Conservation (phyloP, 2,113 vertebrate genomes). For the Centropristis striata region DNA sequence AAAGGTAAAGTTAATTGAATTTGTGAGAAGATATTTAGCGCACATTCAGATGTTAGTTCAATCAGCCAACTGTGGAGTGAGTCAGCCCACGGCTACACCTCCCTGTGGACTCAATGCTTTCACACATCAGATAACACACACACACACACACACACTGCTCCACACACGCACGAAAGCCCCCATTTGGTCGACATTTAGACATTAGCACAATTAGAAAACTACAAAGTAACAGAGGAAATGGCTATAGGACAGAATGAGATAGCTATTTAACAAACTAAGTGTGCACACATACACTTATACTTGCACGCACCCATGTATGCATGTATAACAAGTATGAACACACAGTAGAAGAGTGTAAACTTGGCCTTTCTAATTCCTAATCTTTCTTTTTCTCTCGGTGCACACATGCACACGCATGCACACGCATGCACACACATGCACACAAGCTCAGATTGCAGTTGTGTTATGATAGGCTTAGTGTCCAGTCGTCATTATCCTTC, state of each 20-base stretch:
- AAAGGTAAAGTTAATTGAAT: constrained; percentile 82
- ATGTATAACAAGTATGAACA: background rate
- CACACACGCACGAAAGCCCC: constrained; percentile 1
- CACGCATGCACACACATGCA: constrained; percentile 11
- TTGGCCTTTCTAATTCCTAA: background rate
- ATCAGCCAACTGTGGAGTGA: constrained; percentile 73
- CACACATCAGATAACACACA: constrained; percentile 45
- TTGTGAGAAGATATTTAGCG: constrained; percentile 80
- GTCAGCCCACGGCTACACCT: constrained; percentile 60
- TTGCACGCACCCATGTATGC: background rate
- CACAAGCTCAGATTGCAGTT: constrained; percentile 31
- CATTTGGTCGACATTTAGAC: constrained; percentile 52
- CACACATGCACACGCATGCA: constrained; percentile 13
- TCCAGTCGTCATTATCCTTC: constrained; percentile 76
- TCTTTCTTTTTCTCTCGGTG: background rate
- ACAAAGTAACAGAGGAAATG: constrained; percentile 50
- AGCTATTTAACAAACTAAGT: constrained; percentile 29
- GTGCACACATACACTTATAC: background rate
- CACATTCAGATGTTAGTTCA: constrained; percentile 77
- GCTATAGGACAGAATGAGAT: constrained; percentile 13
- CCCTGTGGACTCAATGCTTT: constrained; percentile 47
- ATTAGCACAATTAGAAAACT: constrained; percentile 58
- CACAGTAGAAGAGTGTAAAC: background rate
- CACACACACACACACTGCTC: constrained; percentile 30
- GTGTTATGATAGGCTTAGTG: constrained; percentile 80